phyloP scores from a whole-genome alignment of 2,797 vertebrate genomes.

The Myotis planiceps region DNA sequence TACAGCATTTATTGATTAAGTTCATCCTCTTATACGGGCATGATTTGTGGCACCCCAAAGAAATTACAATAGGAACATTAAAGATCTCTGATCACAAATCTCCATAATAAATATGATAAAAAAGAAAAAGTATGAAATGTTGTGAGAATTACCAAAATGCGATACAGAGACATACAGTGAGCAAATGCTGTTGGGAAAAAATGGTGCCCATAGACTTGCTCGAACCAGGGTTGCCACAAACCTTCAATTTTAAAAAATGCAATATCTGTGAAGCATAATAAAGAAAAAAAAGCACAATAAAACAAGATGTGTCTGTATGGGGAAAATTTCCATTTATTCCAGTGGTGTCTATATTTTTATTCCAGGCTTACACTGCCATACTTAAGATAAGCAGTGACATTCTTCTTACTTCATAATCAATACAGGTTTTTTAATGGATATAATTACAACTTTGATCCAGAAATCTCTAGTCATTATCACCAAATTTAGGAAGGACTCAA shows the following conservation, averaged over 20 bases:
- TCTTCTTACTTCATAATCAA: not conserved
- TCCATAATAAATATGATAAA: not conserved
- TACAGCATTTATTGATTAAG: not conserved
- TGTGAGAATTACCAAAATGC: not conserved
- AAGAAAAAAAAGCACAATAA: not conserved
- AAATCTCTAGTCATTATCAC: not conserved
- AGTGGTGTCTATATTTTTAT: slow-evolving; percentile 10
- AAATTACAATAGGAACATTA: not conserved
- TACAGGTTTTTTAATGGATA: slow-evolving; percentile 16
- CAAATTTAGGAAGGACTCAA: not conserved
- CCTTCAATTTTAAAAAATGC: not conserved
- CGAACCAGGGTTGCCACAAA: not conserved
- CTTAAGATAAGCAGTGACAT: not conserved
- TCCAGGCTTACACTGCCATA: not conserved
- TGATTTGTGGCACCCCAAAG: not conserved
- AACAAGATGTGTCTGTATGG: not conserved
- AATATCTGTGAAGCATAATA: not conserved
- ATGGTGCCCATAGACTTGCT: not conserved
- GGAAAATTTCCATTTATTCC: not conserved
- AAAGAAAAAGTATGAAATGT: not conserved
- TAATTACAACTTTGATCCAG: not conserved
- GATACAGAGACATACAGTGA: not conserved
- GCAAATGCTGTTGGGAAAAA: not conserved
- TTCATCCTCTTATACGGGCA: not conserved
- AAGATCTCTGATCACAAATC: not conserved